Evolutionary conservation across 2,113 vertebrate genomes (phyloP), one percentile per base, ranked within the genome.

Genomic region (Synodontis membranacea): DNA sequence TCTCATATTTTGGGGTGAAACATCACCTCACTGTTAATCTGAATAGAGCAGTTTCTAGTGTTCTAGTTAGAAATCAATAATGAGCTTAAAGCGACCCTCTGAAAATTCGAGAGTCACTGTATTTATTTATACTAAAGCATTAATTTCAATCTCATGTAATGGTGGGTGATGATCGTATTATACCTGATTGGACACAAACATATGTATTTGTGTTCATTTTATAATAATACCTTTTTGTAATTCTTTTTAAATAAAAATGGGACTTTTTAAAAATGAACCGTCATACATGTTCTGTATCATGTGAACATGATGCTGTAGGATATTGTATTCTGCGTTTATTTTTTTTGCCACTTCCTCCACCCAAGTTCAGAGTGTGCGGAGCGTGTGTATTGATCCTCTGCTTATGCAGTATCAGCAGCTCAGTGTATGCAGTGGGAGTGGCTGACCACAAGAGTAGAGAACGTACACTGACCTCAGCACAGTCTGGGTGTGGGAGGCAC

Each of bases 401-500:
- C 83, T 82, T 83, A 85, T 81, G 58, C 75, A 48, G 54, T 50
- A 31, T 81, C 80, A 87, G 72, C 46, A 76, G 42, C 66, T 64
- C 84, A 83, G 80, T 79, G 60, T n/a, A 19, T 84, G 60, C 54
- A 75, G 84, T 86, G 54, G 64, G 72, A 34, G 80, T 83, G 56
- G 83, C 52, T 60, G 72, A 89, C 46, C 80, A 56, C n/a, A n/a
- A n/a, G 21, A 54, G 66, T 68, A 11, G 28, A 84, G n/a, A 39
- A 44, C 48, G 64, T 42, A 76, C 79, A 83, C 84, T 84, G 80
- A 75, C 54, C 75, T 75, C 66, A 58, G 84, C 25, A 52, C 68
- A 88, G 75, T 28, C 66, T 42, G 62, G 10, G n/a, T 34, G 60
- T 28, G 54, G 23, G 17, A 52, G 75, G 31, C 68, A 84, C 78